Evolutionary conservation across 2,113 vertebrate species (phyloP), one percentile per base, ranked within the genome.

Genomic region (Rattus rattus): DNA sequence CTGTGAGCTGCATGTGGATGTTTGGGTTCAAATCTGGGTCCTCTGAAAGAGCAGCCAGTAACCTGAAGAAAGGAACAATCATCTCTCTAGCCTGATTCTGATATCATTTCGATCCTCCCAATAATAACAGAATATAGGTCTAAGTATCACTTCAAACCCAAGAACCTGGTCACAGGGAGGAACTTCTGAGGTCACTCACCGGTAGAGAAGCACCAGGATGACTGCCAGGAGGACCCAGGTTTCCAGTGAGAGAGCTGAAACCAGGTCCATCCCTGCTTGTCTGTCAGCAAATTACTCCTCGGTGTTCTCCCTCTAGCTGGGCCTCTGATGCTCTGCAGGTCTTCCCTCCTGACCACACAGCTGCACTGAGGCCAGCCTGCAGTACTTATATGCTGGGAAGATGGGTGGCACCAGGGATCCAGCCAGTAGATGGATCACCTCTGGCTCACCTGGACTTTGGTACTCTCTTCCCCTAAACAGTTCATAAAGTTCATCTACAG

Each of bases 371-470:
- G 1, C 9, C 85, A 87, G 17, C 17, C 28, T n/a, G 30, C 33
- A 20, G 20, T 70, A 36, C n/a, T 88, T 88, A 88, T 39, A 54
- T 16, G 6, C 49, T 88, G 7, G 49, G 20, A 56, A n/a, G 24
- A n/a, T 26, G 56, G 13, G 33, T 8, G 13, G 47, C 12, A 22
- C 0, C 20, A n/a, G 33, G 3, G 2, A 7, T 24, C 17, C 12
- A 54, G 30, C 67, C 49, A 20, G 8, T 81, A 56, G 17, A 33
- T 39, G 2, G 36, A 19, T 39, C 12, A 36, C 33, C 33, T n/a
- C 17, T 12, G 54, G 7, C 2, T 24, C 17, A n/a, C 0, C 1
- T 52, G 30, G 11, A 69, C 65, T 83, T 70, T 69, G 63, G 2
- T 67, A 22, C 10, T 24, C 9, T 13, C 30, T 52, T 13, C 0